Conservation (phyloP, 35 echinoderm and acorn worm species). For the Patiria miniata region DNA sequence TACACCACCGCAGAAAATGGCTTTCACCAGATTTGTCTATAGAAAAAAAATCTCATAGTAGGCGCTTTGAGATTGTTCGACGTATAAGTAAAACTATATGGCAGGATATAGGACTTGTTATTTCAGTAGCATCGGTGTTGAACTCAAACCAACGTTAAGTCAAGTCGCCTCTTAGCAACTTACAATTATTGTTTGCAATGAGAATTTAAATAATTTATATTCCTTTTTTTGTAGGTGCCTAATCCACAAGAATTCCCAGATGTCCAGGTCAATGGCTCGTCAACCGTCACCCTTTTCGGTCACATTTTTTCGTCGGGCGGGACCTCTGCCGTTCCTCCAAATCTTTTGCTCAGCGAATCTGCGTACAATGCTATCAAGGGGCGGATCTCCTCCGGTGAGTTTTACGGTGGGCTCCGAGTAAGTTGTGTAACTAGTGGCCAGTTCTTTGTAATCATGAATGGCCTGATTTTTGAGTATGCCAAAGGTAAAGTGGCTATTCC, state of each 20-base stretch:
- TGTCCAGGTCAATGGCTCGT: not conserved
- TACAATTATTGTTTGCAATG: too few relatives aligned
- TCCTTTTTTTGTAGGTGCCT: too few relatives aligned
- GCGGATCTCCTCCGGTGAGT: not conserved
- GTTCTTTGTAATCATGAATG: slow-evolving; percentile 20
- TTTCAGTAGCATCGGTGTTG: too few relatives aligned
- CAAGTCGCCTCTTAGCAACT: too few relatives aligned
- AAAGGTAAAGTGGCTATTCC: not conserved
- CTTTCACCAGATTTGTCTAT: too few relatives aligned
- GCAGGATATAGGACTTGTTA: not conserved
- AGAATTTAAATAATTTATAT: too few relatives aligned
- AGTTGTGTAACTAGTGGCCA: not conserved
- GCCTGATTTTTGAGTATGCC: slow-evolving; percentile 7
- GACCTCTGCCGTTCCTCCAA: not conserved
- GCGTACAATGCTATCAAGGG: not conserved
- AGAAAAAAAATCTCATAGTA: too few relatives aligned
- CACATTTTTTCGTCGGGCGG: not conserved
- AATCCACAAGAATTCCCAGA: too few relatives aligned
- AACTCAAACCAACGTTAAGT: too few relatives aligned
- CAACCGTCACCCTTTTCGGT: not conserved
- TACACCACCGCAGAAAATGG: too few relatives aligned
- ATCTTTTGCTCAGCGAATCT: slow-evolving; percentile 2
- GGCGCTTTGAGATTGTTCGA: too few relatives aligned
- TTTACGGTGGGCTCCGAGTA: not conserved
- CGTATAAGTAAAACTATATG: too few relatives aligned